Conservation (phyloP, 2,888 invertebrate species). For the Tiphia femorata region DNA sequence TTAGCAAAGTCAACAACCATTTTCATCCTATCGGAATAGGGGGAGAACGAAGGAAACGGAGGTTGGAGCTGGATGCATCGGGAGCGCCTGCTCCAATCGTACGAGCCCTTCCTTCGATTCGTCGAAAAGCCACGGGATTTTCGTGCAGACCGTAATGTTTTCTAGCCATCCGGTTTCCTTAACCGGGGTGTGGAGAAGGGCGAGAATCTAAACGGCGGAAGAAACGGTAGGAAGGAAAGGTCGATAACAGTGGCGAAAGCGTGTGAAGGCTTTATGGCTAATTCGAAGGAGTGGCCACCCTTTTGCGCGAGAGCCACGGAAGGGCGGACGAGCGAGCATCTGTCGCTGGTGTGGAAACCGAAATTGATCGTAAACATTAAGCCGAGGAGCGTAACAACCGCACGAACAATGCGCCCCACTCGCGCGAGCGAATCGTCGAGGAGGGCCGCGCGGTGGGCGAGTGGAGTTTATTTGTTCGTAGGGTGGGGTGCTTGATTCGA, state of each 20-base stretch:
- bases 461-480: background rate
- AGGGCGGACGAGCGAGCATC: slow-evolving; percentile 30
- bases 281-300: slow-evolving; percentile 29
- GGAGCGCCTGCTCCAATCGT: too few relatives aligned
- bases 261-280: slow-evolving; percentile 20
- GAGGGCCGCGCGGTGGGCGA: background rate
- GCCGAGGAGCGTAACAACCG: slow-evolving; percentile 1
- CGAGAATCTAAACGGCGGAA: background rate
- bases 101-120: too few relatives aligned
- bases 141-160: background rate
- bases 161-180: slow-evolving; percentile 1
- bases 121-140: too few relatives aligned
- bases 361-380: slow-evolving; percentile 34
- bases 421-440: background rate
- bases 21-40: too few relatives aligned
- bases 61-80: too few relatives aligned
- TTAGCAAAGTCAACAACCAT: too few relatives aligned
- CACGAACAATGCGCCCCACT: background rate
- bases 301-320: background rate
- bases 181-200: slow-evolving; percentile 15
- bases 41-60: too few relatives aligned
- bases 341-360: slow-evolving; percentile 30
- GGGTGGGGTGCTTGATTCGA: background rate
- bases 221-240: background rate
- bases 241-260: background rate